phyloP scores from a whole-genome alignment of 2,888 invertebrate species.

The Rhabditoides inermis region DNA sequence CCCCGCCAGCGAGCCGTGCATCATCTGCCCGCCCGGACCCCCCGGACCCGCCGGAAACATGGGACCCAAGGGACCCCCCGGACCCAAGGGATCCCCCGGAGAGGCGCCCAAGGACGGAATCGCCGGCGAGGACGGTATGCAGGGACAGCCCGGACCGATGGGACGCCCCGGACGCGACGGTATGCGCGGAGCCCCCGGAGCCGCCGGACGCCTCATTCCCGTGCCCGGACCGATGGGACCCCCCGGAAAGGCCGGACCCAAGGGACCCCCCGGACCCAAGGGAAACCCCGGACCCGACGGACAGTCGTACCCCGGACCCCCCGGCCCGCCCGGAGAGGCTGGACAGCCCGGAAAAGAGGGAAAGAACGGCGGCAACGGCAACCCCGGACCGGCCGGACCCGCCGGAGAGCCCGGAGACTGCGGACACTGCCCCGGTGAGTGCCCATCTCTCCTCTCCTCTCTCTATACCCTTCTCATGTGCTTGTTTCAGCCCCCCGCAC shows the following conservation, averaged over 20 bases:
- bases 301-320: constrained; percentile 38
- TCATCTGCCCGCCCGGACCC: constrained; percentile 48
- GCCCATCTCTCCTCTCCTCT: not conserved
- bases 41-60: constrained; percentile 28
- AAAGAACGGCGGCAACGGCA: constrained; percentile 34
- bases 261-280: constrained; percentile 39
- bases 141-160: constrained; percentile 40
- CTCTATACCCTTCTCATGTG: constrained; percentile 7
- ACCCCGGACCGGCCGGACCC: constrained; percentile 34
- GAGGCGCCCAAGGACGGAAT: constrained; percentile 38
- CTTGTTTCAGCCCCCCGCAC: constrained; percentile 33
- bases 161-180: constrained; percentile 40
- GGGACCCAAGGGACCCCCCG: constrained; percentile 47
- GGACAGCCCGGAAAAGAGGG: constrained; percentile 39
- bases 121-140: constrained; percentile 38
- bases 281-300: constrained; percentile 42
- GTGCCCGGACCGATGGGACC: constrained; percentile 42
- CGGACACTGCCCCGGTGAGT: constrained; percentile 37
- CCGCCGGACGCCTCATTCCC: constrained; percentile 37
- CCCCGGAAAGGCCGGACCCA: constrained; percentile 36
- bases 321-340: constrained; percentile 39
- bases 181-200: constrained; percentile 42
- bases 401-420: constrained; percentile 36
- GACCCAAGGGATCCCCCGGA: constrained; percentile 47
- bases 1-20: constrained; percentile 37